A percentile compares a stretch with the other conserved stretches of the same genome.
phyloP scores from a whole-genome alignment of 2,888 invertebrate genomes.

The Rotaria sp. region DNA sequence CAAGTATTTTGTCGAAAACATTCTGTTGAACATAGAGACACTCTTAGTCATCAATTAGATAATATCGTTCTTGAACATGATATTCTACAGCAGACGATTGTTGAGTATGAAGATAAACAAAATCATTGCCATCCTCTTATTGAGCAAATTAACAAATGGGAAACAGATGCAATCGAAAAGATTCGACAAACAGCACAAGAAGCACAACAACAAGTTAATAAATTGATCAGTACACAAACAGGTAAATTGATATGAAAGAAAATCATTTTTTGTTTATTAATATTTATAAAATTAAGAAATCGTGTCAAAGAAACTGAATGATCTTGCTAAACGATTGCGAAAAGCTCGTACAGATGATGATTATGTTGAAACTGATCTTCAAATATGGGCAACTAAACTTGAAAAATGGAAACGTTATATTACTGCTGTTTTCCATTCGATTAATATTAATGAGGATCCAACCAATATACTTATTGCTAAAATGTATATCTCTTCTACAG shows the following conservation, averaged over 20 bases:
- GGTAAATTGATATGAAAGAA: not conserved
- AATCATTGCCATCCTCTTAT: not conserved
- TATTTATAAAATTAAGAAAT: not conserved
- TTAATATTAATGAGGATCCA: not conserved
- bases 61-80: not conserved
- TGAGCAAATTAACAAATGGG: not conserved
- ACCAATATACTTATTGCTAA: not conserved
- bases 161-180: not conserved
- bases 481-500: not conserved
- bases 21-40: not conserved
- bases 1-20: not conserved
- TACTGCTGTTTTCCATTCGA: not conserved
- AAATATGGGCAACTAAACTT: not conserved
- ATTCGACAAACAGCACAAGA: not conserved
- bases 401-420: not conserved
- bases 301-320: not conserved
- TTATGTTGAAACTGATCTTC: not conserved
- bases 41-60: not conserved
- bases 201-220: not conserved
- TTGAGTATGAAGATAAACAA: not conserved
- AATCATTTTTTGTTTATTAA: not conserved
- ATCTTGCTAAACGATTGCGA: not conserved
- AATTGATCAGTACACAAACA: not conserved
- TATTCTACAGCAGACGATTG: not conserved
- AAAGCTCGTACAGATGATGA: not conserved